Evolutionary conservation across 2,113 vertebrate species (phyloP).

Genomic region (Bothrops jararaca): DNA sequence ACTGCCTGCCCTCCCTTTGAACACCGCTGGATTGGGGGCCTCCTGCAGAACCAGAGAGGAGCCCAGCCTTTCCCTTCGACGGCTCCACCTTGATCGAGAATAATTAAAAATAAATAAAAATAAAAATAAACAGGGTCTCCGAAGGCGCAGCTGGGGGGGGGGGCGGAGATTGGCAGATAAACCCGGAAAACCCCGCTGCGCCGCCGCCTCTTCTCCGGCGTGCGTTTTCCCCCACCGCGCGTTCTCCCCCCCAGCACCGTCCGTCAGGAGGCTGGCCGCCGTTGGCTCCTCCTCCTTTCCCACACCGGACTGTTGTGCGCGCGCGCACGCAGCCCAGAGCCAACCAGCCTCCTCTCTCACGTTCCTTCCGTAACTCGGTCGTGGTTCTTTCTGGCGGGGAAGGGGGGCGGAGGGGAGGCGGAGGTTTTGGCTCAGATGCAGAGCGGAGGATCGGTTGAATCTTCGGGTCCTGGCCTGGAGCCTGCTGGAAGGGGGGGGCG

Average conservation of each 20-base stretch:
- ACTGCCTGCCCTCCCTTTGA: background rate
- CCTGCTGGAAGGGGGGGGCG: background rate
- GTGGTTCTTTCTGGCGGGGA: background rate
- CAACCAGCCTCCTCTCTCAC: background rate
- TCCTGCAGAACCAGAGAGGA: background rate
- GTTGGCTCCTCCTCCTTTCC: background rate
- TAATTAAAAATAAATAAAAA: background rate
- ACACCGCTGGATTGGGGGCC: background rate
- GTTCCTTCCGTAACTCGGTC: conserved; percentile 3
- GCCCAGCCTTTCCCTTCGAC: background rate
- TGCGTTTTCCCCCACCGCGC: background rate
- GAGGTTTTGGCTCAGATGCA: background rate
- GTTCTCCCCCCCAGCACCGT: background rate
- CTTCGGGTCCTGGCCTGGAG: background rate
- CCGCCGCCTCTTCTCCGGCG: background rate
- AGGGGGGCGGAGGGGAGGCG: background rate
- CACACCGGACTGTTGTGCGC: background rate
- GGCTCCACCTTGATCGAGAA: background rate
- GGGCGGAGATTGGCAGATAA: background rate
- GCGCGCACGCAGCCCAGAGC: background rate
- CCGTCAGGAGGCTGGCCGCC: background rate
- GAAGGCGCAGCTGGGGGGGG: conserved; percentile 8
- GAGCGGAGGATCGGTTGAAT: no score
- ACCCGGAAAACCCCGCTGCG: background rate
- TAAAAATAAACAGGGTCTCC: background rate